A percentile compares a stretch with the other conserved stretches of the same genome.
Evolutionary conservation across 2,888 invertebrate species (phyloP).

Genomic region (Diaperis boleti): DNA sequence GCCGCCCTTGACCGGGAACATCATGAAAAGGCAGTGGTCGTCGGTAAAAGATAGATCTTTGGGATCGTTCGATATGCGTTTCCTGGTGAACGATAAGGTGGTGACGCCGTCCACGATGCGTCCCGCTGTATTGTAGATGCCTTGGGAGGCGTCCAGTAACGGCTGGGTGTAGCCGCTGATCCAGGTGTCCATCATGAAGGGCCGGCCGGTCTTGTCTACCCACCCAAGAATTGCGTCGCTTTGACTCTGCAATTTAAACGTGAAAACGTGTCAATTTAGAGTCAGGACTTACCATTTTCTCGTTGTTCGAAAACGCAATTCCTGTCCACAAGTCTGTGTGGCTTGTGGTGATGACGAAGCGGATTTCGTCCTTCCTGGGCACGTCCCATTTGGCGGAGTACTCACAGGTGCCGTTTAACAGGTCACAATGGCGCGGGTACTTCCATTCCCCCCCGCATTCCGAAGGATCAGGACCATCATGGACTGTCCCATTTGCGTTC

Average conservation of each 20-base stretch:
- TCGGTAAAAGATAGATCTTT: conserved; percentile 85
- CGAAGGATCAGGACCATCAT: conserved; percentile 36
- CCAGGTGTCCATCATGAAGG: conserved; percentile 92
- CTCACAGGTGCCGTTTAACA: conserved; percentile 77
- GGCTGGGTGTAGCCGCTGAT: conserved; percentile 84
- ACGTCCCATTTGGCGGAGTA: conserved; percentile 85
- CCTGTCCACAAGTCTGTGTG: conserved; percentile 90
- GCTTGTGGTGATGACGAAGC: conserved; percentile 83
- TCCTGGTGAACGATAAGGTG: conserved; percentile 82
- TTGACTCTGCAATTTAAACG: conserved; percentile 73
- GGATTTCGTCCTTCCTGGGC: conserved; percentile 77
- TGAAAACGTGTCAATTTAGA: background rate
- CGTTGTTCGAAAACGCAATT: conserved; percentile 87
- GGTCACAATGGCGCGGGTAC: conserved; percentile 77
- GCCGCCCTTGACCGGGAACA: conserved; percentile 89
- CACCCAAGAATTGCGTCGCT: conserved; percentile 91
- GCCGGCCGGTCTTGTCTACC: conserved; percentile 84
- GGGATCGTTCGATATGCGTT: conserved; percentile 79
- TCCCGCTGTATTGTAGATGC: conserved; percentile 78
- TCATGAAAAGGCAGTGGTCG: conserved; percentile 84
- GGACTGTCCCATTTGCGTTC: background rate
- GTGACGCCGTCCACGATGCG: conserved; percentile 81
- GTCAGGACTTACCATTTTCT: conserved; percentile 77
- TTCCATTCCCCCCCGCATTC: conserved; percentile 85
- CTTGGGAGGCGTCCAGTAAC: conserved; percentile 79